Evolutionary conservation across 2,888 invertebrate species (phyloP), one percentile per base, ranked within the genome.

Genomic region (Ptychoptera albimana): DNA sequence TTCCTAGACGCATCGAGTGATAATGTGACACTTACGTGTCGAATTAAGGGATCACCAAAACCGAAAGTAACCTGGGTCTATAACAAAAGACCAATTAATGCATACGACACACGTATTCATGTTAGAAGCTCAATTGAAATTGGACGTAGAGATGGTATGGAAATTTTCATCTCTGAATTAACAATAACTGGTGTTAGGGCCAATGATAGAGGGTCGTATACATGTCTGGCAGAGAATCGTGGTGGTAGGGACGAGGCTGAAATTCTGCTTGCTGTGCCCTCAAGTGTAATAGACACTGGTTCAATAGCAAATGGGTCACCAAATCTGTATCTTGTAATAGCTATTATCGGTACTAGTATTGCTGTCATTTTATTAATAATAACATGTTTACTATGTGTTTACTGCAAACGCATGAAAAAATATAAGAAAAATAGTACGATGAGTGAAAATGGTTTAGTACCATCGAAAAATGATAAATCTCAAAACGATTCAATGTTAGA

Each of bases 241-340:
- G 91, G 84, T 1, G 91, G 89, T 1, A 74, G 76, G 2, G 81
- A 79, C 50, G 83, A 85, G 57, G 74, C 75, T 39, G 85, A 83
- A 58, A 67, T 88, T 11, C 79, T 77, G 11, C 59, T 91, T 45
- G 65, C 72, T 5, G 65, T 74, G 34, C 34, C 42, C 2, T 11
- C n/a, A 11, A n/a, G 32, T 32, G 32, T 32, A 32, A 32, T 32
- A 11, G 32, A 11, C n/a, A 32, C 9, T 11, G 32, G 32, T 32
- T 32, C 32, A 8, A n/a, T n/a, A 7, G 32, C 32, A 11, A n/a
- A 32, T 11, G 32, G n/a, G 9, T 11, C 32, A 32, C 16, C 16
- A 23, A 35, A 42, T 42, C 23, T 23, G 7, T 23, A 23, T 23
- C 23, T 23, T 23, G 23, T 23, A 7, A 23, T 23, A 2, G 14